These are phyloP conservation scores for Callipepla californica DNA, from an alignment of 2,113 vertebrate genomes.

Conservation along the genomic window DNA sequence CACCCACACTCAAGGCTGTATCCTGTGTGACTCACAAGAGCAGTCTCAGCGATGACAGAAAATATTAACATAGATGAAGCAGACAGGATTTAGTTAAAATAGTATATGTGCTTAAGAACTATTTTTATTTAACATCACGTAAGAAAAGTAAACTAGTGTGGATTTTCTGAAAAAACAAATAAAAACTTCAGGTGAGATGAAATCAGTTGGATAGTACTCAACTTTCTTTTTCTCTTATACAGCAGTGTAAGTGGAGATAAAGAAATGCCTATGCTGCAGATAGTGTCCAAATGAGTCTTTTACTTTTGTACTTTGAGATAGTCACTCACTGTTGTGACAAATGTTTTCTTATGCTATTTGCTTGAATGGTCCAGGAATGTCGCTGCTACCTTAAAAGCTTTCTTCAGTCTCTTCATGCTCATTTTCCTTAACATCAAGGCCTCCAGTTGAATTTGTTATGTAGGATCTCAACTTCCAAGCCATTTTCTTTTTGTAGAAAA, in stretches of 20 bases:
- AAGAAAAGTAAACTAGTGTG: neutral
- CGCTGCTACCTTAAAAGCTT: neutral
- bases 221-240: neutral
- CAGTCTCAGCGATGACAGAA: neutral
- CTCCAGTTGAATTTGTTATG: neutral
- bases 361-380: neutral
- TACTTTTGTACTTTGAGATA: neutral
- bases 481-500: neutral
- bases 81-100: neutral
- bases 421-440: neutral
- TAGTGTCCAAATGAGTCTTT: neutral
- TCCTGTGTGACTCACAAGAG: constrained; percentile 5
- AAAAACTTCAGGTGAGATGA: neutral
- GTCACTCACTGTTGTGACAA: neutral
- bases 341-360: neutral
- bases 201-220: neutral
- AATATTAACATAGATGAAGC: neutral
- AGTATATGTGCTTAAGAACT: neutral
- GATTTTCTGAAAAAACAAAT: neutral
- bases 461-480: neutral
- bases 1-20: constrained; percentile 5
- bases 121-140: neutral
- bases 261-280: neutral
- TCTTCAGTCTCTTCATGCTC: neutral
- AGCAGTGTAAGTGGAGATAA: neutral